phyloP scores from a whole-genome alignment of 2,113 vertebrate genomes.

The Ranitomeya imitator region DNA sequence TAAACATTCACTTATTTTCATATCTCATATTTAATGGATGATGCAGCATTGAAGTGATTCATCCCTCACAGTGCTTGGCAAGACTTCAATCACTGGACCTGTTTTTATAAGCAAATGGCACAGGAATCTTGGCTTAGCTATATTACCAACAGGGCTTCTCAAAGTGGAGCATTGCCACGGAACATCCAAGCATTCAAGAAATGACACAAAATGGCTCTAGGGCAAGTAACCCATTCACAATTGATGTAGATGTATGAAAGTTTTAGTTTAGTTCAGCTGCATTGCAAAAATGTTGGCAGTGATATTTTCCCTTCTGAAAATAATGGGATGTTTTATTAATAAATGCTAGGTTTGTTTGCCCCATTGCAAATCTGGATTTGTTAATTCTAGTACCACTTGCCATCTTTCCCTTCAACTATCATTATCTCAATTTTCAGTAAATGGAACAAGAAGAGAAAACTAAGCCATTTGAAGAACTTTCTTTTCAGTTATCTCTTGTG shows the following conservation, averaged over 20 bases:
- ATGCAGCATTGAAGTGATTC: conserved; percentile 41
- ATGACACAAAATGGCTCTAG: conserved; percentile 48
- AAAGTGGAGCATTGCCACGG: conserved; percentile 52
- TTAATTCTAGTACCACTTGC: conserved; percentile 24
- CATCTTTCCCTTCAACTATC: conserved; percentile 38
- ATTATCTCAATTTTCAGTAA: conserved; percentile 51
- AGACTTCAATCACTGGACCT: conserved; percentile 50
- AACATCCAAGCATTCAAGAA: conserved; percentile 55
- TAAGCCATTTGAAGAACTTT: conserved; percentile 40
- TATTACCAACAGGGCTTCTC: conserved; percentile 49
- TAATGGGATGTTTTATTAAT: conserved; percentile 56
- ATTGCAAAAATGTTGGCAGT: conserved; percentile 44
- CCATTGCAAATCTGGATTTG: conserved; percentile 44
- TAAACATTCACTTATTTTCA: conserved; percentile 53
- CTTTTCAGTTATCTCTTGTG: conserved; percentile 32
- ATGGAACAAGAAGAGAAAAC: conserved; percentile 53
- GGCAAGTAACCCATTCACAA: conserved; percentile 49
- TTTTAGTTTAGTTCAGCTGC: conserved; percentile 49
- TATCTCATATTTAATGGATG: conserved; percentile 55
- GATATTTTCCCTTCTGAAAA: conserved; percentile 46
- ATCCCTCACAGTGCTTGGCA: conserved; percentile 48
- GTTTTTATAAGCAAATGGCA: conserved; percentile 53
- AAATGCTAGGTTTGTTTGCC: conserved; percentile 45
- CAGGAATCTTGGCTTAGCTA: conserved; percentile 50
- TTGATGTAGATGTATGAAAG: conserved; percentile 51